These are phyloP conservation scores for Microtus ochrogaster DNA, from an alignment of 2,113 vertebrate species.

Conservation along the genomic window DNA sequence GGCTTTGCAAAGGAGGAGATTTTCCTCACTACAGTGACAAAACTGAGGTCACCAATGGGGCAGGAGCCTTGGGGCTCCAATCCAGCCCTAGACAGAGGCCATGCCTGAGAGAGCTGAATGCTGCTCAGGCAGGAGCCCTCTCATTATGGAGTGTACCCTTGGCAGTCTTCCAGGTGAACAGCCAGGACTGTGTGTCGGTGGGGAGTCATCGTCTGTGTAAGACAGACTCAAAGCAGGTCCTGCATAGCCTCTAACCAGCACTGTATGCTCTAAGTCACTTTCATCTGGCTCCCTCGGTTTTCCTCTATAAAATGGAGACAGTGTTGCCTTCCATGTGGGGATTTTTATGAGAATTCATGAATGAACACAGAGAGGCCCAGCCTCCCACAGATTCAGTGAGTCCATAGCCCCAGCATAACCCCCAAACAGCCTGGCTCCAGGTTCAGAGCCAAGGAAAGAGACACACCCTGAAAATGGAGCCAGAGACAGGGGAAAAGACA, in stretches of 20 bases:
- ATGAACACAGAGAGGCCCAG: not conserved
- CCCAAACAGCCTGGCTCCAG: too few relatives aligned
- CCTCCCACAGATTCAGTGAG: too few relatives aligned
- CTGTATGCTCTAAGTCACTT: not conserved
- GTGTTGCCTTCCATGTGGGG: not conserved
- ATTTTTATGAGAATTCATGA: conserved; percentile 5
- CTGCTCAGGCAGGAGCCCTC: not conserved
- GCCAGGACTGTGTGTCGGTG: not conserved
- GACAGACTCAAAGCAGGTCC: not conserved
- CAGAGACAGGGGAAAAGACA: too few relatives aligned
- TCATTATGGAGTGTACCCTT: not conserved
- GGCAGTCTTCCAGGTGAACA: not conserved
- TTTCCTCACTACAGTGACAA: not conserved
- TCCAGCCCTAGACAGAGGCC: not conserved
- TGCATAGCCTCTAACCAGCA: not conserved
- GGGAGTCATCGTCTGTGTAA: not conserved
- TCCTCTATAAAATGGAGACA: not conserved
- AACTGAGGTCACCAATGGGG: not conserved
- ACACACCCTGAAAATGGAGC: too few relatives aligned
- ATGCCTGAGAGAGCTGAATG: accelerated
- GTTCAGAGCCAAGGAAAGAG: too few relatives aligned
- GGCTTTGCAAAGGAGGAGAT: conserved; percentile 31
- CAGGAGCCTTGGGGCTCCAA: not conserved
- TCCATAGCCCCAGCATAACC: too few relatives aligned
- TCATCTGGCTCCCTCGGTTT: not conserved